Evolutionary conservation across 2,113 vertebrate genomes (phyloP).

Genomic region (Gorsachius goisagi): DNA sequence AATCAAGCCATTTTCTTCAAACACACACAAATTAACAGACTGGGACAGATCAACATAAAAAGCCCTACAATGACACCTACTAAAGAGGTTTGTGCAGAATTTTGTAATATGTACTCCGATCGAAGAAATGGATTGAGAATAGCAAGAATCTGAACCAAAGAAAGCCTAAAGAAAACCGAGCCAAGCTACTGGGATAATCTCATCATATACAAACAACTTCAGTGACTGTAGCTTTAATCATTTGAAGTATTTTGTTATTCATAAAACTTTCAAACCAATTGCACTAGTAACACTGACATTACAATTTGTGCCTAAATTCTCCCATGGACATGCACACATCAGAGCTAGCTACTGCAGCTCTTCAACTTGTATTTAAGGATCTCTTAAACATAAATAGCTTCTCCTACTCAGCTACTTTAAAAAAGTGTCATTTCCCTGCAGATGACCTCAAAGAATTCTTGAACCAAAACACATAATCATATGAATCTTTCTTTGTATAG

Average conservation of each 20-base stretch:
- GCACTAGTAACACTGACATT: neutral
- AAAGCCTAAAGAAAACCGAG: neutral
- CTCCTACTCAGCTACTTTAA: neutral
- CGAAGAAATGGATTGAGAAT: neutral
- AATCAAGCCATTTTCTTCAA: neutral
- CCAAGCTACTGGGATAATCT: neutral
- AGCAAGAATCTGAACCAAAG: neutral
- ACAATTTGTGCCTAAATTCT: neutral
- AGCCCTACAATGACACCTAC: neutral
- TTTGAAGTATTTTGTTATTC: neutral
- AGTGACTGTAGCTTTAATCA: neutral
- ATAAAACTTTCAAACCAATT: neutral
- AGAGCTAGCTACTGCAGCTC: neutral
- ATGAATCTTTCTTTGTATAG: neutral
- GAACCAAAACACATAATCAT: neutral
- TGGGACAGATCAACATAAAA: neutral
- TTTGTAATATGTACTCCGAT: neutral
- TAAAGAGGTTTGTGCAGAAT: neutral
- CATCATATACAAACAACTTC: neutral
- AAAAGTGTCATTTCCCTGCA: neutral
- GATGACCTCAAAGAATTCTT: neutral
- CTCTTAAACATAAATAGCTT: neutral
- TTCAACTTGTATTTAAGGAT: neutral
- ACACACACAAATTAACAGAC: neutral
- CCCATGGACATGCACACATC: neutral